phyloP scores from a whole-genome alignment of 2,888 invertebrate genomes.

The Trachelus iudaicus region DNA sequence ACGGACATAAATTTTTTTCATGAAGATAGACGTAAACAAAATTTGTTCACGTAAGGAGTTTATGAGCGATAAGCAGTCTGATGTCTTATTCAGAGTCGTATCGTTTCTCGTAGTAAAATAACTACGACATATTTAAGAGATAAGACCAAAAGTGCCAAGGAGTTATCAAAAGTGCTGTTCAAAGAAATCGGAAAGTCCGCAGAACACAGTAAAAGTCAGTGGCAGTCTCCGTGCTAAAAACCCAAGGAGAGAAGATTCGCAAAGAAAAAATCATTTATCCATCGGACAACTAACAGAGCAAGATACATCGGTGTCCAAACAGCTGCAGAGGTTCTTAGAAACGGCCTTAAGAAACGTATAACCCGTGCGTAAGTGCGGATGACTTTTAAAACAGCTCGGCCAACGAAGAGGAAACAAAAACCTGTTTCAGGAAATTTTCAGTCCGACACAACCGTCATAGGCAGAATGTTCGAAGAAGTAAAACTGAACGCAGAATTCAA shows the following conservation, averaged over 20 bases:
- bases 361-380: neutral
- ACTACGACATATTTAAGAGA: neutral
- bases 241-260: neutral
- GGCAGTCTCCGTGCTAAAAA: neutral
- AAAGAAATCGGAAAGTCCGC: neutral
- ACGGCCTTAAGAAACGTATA: neutral
- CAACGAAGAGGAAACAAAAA: neutral
- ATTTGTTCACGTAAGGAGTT: neutral
- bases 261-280: neutral
- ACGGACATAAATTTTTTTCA: neutral
- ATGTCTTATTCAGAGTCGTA: neutral
- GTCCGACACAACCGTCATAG: neutral
- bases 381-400: neutral
- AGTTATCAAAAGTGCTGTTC: neutral
- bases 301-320: neutral
- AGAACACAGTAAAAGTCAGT: neutral
- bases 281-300: neutral
- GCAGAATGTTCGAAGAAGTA: neutral
- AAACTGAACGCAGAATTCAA: neutral
- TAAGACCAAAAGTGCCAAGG: neutral
- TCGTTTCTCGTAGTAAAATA: too few species aligned
- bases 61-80: neutral
- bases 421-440: neutral
- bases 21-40: neutral
- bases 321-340: neutral